Evolutionary conservation across 1,140 invertebrate genomes (phyloP).

Genomic region (Euwallacea similis): DNA sequence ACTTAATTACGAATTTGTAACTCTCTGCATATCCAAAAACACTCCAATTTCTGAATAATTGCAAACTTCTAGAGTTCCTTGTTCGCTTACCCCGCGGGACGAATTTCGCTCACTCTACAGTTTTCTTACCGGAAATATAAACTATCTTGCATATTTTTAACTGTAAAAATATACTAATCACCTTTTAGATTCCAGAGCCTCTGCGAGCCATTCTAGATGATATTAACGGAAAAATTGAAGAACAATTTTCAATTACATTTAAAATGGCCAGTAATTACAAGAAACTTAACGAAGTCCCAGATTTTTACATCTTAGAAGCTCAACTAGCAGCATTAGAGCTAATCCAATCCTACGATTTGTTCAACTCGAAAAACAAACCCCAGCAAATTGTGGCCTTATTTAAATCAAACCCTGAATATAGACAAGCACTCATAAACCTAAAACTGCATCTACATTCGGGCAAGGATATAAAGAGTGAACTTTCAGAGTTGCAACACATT

Average conservation of each 20-base stretch:
- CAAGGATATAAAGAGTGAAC: neutral
- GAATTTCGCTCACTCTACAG: too few relatives aligned
- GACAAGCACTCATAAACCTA: constrained; percentile 18
- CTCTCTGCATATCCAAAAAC: too few relatives aligned
- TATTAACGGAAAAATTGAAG: constrained; percentile 42
- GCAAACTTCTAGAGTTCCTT: too few relatives aligned
- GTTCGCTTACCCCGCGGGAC: too few relatives aligned
- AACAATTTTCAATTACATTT: constrained; percentile 41
- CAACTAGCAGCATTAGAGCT: constrained; percentile 19
- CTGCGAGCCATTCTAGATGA: constrained; percentile 35
- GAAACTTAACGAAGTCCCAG: constrained; percentile 43
- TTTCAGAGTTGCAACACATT: constrained; percentile 1
- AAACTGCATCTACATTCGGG: constrained; percentile 3
- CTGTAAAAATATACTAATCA: too few relatives aligned
- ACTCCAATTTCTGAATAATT: too few relatives aligned
- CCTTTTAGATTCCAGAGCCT: constrained; percentile 14
- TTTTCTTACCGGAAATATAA: too few relatives aligned
- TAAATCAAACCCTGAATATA: constrained; percentile 8
- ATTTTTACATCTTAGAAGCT: constrained; percentile 34
- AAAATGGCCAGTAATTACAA: constrained; percentile 46
- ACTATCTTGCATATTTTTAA: too few relatives aligned
- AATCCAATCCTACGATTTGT: constrained; percentile 17
- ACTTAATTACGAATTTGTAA: too few relatives aligned
- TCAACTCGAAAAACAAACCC: neutral
- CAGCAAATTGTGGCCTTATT: constrained; percentile 8